A percentile compares a stretch with the other conserved stretches of the same genome.
Conservation (phyloP, 2,113 vertebrate genomes). For the Callorhinus ursinus region DNA sequence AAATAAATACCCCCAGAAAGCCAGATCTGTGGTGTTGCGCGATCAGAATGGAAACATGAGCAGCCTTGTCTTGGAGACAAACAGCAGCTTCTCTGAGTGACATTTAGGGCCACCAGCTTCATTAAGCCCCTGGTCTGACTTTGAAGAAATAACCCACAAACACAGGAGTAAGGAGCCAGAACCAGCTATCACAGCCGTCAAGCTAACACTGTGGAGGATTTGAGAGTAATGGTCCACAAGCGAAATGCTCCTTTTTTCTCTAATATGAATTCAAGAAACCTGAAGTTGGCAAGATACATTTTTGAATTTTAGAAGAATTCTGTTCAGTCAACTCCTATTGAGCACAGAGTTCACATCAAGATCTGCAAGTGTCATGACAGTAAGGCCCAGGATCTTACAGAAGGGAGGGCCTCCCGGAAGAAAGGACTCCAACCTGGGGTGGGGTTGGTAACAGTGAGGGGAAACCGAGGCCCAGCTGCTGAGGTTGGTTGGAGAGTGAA, state of each 20-base stretch:
- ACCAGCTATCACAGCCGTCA: neutral
- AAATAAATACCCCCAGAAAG: slow-evolving; percentile 5
- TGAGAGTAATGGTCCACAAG: neutral
- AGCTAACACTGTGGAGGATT: neutral
- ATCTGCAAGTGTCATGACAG: neutral
- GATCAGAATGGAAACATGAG: neutral
- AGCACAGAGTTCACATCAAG: neutral
- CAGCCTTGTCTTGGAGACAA: neutral
- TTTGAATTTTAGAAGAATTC: slow-evolving; percentile 20
- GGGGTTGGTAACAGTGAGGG: neutral
- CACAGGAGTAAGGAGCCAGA: neutral
- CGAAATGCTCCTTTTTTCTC: neutral
- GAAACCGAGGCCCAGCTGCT: neutral
- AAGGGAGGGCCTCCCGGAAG: neutral
- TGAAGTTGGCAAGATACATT: neutral
- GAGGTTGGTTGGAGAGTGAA: neutral
- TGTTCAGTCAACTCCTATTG: neutral
- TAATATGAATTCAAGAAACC: slow-evolving; percentile 7
- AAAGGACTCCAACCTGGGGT: neutral
- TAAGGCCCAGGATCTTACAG: neutral
- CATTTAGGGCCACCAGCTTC: neutral
- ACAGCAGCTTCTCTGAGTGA: neutral
- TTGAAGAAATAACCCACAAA: slow-evolving; percentile 32
- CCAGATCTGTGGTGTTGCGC: slow-evolving; percentile 14
- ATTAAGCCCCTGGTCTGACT: slow-evolving; percentile 8